Base-by-base conservation (phyloP, 1,140 invertebrate genomes). In the Neodiprion fabricii region DNA sequence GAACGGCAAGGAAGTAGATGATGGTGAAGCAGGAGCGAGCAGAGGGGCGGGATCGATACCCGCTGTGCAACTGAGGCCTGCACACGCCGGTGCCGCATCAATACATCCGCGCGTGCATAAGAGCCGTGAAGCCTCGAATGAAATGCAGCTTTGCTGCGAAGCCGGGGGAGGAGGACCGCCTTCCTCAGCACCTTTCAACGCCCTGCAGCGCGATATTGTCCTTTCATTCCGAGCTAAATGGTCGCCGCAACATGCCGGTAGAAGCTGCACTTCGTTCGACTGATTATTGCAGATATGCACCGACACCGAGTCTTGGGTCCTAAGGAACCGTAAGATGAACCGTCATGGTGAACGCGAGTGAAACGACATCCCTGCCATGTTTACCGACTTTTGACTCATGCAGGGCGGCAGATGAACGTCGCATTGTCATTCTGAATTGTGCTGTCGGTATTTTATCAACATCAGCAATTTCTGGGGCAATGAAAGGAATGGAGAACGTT, bases 51-150 rank as follows among this genome's bases (percentile, higher is more conserved):
- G 83, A 85, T 85, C 83, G 84, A 85, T 84, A 85, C 73, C 70
- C 78, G 78, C 78, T 80, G 77, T 85, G 79, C 78, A 83, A 76
- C 80, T 77, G 74, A 79, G 76, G 80, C 77, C 76, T 61, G 53
- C 53, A 61, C 53, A 61, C 53, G n/a, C 11, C 53, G 8, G 11
- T 17, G 53, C 53, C 53, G 82, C 81, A 81, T 83, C 80, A 77
- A 83, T 82, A 82, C 74, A 77, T 70, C 81, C 76, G 76, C 81
- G 82, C 82, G 80, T 83, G 82, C 77, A 83, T 70, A 61, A 61
- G 53, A 61, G 11, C 53, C 11, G 9, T 17, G 53, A 17, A 61
- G n/a, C 11, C 53, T 17, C 11, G 53, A 61, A 61, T 61, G 53
- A 61, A 61, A 61, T 9, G 53, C 53, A 61, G 53, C 11, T 61